A percentile compares a stretch with the other conserved stretches of the same genome.
Conservation (phyloP, 2,797 vertebrate species). For the Pseudotriccus pelzelni region DNA sequence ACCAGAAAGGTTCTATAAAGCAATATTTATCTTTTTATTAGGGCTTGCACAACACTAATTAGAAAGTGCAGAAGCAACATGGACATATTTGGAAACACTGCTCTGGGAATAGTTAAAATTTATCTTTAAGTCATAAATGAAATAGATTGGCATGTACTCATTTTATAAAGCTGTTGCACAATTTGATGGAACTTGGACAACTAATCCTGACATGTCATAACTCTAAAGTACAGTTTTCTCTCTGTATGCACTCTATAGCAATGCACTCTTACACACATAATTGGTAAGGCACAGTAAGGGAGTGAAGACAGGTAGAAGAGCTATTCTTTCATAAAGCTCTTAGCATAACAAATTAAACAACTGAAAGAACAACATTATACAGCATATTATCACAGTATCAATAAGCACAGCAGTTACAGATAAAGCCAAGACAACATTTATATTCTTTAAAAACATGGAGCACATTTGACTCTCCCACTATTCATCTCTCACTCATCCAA, state of each 20-base stretch:
- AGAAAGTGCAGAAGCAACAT: neutral
- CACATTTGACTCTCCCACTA: neutral
- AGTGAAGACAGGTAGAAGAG: neutral
- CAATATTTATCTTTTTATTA: neutral
- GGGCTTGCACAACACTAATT: neutral
- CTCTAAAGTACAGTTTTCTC: neutral
- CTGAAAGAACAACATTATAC: neutral
- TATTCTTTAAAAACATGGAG: neutral
- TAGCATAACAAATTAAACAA: neutral
- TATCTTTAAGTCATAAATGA: constrained; percentile 27
- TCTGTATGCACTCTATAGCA: neutral
- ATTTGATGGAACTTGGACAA: neutral
- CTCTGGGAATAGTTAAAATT: constrained; percentile 9
- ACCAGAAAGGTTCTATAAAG: neutral
- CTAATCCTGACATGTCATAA: neutral
- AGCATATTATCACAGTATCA: neutral
- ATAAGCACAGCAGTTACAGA: neutral
- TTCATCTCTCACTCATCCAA: neutral
- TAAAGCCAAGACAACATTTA: neutral
- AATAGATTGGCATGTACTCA: neutral
- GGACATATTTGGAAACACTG: neutral
- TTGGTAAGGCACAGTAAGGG: neutral
- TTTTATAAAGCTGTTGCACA: constrained; percentile 35
- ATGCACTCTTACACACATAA: neutral
- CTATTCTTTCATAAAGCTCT: neutral